Evolutionary conservation across 2,888 invertebrate species (phyloP), one percentile per base, ranked within the genome.

Genomic region (Odontocolon sp.): DNA sequence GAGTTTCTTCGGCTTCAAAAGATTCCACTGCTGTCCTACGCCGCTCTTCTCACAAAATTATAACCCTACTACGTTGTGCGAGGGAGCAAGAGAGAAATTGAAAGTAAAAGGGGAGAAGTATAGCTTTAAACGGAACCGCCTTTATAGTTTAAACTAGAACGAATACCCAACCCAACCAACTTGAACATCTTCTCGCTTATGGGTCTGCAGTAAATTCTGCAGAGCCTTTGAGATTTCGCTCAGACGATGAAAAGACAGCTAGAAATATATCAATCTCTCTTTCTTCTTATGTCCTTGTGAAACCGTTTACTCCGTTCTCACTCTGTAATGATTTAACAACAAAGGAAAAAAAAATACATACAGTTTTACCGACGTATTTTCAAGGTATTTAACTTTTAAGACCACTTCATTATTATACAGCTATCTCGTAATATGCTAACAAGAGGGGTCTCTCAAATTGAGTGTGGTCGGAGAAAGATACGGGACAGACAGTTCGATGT

Each of bases 401-500:
- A 26, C 23, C 23, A 14, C 36, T 31, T 33, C 16, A 42, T 45
- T n/a, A 26, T 26, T 50, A 6, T 26, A 9, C n/a, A n/a, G n/a
- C n/a, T 52, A 52, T 52, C 14, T 6, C 36, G 36, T 36, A 2
- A 54, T 67, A 42, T 42, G 54, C 38, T 1, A 4, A 9, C 8
- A 11, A 64, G 61, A 69, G 57, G 9, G 52, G 52, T 47, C 38
- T 14, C 61, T 21, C 42, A 42, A 16, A 66, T 38, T 31, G 18
- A 14, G 45, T 36, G 52, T 74, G 50, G 33, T 54, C 54, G 52
- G 36, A 47, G 33, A 42, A 28, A 74, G 54, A 77, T 74, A 77
- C 33, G 42, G 52, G 56, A 23, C 67, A 70, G 75, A 66, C 75
- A 66, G 75, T 76, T 74, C 74, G 72, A 74, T 57, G 64, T 69